Evolutionary conservation across 2,113 vertebrate species (phyloP), one percentile per base, ranked within the genome.

Genomic region (Malurus cyaneus): DNA sequence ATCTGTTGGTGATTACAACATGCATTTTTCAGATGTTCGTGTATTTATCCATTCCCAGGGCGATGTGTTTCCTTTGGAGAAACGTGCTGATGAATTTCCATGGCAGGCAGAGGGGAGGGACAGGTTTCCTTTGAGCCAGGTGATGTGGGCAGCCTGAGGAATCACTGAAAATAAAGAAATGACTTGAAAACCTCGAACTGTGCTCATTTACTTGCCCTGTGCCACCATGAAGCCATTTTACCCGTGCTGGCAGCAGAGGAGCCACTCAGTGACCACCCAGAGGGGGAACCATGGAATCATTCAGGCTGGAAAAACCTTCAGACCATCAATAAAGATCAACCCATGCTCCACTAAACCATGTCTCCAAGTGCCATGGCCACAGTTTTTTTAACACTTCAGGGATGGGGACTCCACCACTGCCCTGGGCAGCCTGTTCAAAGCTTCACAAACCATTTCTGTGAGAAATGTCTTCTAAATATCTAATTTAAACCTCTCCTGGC

Each of bases 151-250:
- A 77, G 71, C 71, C 80, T 70, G 73, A 54, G 49, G 65, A 41
- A 76, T 3, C 32, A 26, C 73, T 60, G 80, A 31, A 25, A 60
- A 53, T 5, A 87, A 13, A 28, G 59, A 31, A 56, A 32, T 7
- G 34, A 16, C 31, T 20, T 72, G 74, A 5, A 46, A 82, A 56
- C 24, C 50, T 47, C 31, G 26, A 56, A 10, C 54, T 54, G 59
- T 25, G 11, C 8, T 52, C 16, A 4, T 7, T 80, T 29, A 57
- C 25, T 61, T 53, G n/a, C 6, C 12, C 41, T 2, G 18, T 66
- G 64, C 23, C 7, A 11, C 9, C 5, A 5, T 4, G 31, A 20
- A 44, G n/a, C 2, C 15, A n/a, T 59, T 39, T 70, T 0, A 2
- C 6, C 0, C 0, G 1, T 12, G 32, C 54, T 69, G 72, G 72